A percentile compares a stretch with the other conserved stretches of the same genome.
Conservation (phyloP, 1,140 invertebrate species). For the Drosophila ficusphila region DNA sequence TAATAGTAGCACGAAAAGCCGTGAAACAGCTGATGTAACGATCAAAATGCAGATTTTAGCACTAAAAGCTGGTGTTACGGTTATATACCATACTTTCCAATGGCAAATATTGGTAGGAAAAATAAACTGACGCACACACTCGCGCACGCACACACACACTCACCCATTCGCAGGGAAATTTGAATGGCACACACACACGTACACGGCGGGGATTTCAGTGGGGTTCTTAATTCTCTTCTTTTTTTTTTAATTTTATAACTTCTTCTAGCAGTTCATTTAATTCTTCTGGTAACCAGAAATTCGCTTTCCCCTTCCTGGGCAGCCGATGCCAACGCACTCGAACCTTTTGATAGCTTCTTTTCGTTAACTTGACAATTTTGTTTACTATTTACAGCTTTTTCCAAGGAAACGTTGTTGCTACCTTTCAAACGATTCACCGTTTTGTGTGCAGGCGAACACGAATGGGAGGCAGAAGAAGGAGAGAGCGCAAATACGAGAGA, state of each 20-base stretch:
- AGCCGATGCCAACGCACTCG: slow-evolving; percentile 13
- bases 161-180: slow-evolving; percentile 33
- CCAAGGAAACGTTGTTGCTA: slow-evolving; percentile 80
- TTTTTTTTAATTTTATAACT: slow-evolving; percentile 1
- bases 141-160: slow-evolving; percentile 26
- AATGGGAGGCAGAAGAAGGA: slow-evolving; percentile 8
- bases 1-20: slow-evolving; percentile 29
- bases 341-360: slow-evolving; percentile 24
- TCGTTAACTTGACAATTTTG: slow-evolving; percentile 74
- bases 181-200: slow-evolving; percentile 51
- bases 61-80: background rate
- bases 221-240: slow-evolving; percentile 4
- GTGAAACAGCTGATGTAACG: slow-evolving; percentile 43
- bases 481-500: background rate
- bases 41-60: background rate
- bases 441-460: slow-evolving; percentile 7
- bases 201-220: slow-evolving; percentile 20
- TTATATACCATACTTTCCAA: slow-evolving; percentile 2
- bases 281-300: background rate
- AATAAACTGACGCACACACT: slow-evolving; percentile 21
- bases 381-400: slow-evolving; percentile 82
- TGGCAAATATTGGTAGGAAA: slow-evolving; percentile 10
- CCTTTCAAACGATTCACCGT: slow-evolving; percentile 41
- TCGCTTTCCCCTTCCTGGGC: slow-evolving; percentile 16
- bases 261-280: background rate